Conservation (phyloP, 2,113 vertebrate species). For the Pagrus major region DNA sequence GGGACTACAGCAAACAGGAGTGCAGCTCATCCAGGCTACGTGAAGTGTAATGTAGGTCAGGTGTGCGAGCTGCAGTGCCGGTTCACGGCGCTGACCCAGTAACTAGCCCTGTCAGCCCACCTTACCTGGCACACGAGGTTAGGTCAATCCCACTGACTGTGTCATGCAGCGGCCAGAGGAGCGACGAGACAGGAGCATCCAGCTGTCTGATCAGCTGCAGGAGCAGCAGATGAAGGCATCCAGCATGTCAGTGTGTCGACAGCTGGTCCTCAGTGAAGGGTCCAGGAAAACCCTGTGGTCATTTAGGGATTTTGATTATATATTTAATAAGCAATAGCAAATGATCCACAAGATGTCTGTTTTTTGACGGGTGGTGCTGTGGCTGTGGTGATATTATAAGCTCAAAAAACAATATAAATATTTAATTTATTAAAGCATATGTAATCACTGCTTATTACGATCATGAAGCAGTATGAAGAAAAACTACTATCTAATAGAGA, state of each 20-base stretch:
- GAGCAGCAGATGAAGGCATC: slow-evolving; percentile 37
- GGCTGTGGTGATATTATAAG: not conserved
- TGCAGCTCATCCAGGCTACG: slow-evolving; percentile 32
- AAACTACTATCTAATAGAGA: not conserved
- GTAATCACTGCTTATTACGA: not conserved
- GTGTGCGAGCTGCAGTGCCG: slow-evolving; percentile 48
- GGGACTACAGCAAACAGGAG: slow-evolving; percentile 8
- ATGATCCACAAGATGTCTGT: not conserved
- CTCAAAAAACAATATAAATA: not conserved
- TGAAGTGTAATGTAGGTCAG: slow-evolving; percentile 72
- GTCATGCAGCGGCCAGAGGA: slow-evolving; percentile 34
- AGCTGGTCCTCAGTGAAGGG: slow-evolving; percentile 36
- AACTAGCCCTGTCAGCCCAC: slow-evolving; percentile 59
- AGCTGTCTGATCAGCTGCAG: slow-evolving; percentile 60
- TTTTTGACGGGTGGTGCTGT: not conserved
- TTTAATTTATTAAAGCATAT: not conserved
- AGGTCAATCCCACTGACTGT: slow-evolving; percentile 48
- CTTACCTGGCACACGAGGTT: slow-evolving; percentile 58
- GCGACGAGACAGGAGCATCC: slow-evolving; percentile 18
- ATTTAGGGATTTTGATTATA: not conserved
- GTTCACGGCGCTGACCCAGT: slow-evolving; percentile 62
- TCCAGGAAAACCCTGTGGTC: not conserved
- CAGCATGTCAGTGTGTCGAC: slow-evolving; percentile 16
- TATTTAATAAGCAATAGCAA: not conserved
- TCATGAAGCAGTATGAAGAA: not conserved